phyloP scores from a whole-genome alignment of 2,888 invertebrate genomes.

The Ditula angustiorana region DNA sequence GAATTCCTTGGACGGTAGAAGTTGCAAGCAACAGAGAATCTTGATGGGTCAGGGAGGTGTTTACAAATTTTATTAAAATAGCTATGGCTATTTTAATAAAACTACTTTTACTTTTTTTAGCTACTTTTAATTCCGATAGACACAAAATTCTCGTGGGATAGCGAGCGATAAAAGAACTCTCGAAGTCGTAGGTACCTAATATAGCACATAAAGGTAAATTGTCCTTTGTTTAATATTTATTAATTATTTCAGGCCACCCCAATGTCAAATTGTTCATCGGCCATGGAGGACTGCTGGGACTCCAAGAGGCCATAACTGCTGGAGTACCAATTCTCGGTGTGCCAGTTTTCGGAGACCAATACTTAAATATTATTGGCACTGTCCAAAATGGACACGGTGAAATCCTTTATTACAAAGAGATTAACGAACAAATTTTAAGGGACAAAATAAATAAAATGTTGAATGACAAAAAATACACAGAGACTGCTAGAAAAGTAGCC shows the following conservation, averaged over 20 bases:
- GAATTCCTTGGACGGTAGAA: no score
- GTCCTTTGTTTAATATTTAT: not conserved
- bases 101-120: no score
- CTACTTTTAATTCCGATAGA: no score
- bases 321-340: slow-evolving; percentile 74
- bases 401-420: slow-evolving; percentile 54
- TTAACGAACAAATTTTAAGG: slow-evolving; percentile 62
- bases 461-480: slow-evolving; percentile 53
- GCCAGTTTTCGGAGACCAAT: slow-evolving; percentile 75
- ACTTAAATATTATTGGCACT: slow-evolving; percentile 64
- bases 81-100: no score
- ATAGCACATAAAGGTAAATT: no score
- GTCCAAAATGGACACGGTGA: slow-evolving; percentile 67
- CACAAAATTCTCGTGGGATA: no score
- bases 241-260: slow-evolving; percentile 58
- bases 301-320: slow-evolving; percentile 69
- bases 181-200: no score
- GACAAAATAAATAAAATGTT: slow-evolving; percentile 62
- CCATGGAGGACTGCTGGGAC: slow-evolving; percentile 72
- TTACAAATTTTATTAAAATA: no score
- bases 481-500: slow-evolving; percentile 43
- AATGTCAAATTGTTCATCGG: slow-evolving; percentile 74
- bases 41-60: no score
- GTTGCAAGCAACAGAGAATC: no score
- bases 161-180: no score